phyloP scores from a whole-genome alignment of 2,113 vertebrate genomes.

The Regulus satrapa region DNA sequence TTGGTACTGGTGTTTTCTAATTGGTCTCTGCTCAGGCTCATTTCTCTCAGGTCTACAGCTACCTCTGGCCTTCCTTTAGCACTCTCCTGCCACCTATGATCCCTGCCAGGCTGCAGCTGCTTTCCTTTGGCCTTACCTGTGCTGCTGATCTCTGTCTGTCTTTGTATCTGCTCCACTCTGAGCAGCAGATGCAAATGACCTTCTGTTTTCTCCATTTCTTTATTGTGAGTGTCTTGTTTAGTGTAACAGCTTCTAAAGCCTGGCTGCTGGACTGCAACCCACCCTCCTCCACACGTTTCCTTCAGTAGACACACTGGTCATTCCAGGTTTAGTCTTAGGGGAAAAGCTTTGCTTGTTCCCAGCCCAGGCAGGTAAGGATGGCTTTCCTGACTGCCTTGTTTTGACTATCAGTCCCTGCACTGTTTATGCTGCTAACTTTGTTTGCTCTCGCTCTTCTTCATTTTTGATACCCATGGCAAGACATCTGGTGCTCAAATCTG shows the following conservation, averaged over 20 bases:
- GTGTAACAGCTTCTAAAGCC: not conserved
- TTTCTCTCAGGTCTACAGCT: not conserved
- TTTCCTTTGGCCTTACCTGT: not conserved
- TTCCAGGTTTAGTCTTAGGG: not conserved
- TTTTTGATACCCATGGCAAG: not conserved
- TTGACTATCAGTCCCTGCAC: not conserved
- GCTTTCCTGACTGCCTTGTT: not conserved
- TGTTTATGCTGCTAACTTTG: not conserved
- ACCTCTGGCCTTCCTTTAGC: not conserved
- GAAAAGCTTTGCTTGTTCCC: not conserved
- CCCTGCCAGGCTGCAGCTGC: not conserved
- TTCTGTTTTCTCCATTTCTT: not conserved
- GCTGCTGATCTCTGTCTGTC: not conserved
- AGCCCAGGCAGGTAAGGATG: not conserved
- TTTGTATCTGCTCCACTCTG: not conserved
- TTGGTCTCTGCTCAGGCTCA: not conserved
- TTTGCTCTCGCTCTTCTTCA: not conserved
- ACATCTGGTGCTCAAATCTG: constrained; percentile 34
- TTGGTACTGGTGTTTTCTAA: not conserved
- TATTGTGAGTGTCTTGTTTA: not conserved
- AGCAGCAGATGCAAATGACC: not conserved
- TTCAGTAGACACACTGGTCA: not conserved
- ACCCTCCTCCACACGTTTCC: not conserved
- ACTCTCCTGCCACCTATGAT: not conserved
- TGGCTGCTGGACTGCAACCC: not conserved